These are phyloP conservation scores for Iguana delicatissima DNA, from an alignment of 2,797 vertebrate genomes.

Conservation along the genomic window DNA sequence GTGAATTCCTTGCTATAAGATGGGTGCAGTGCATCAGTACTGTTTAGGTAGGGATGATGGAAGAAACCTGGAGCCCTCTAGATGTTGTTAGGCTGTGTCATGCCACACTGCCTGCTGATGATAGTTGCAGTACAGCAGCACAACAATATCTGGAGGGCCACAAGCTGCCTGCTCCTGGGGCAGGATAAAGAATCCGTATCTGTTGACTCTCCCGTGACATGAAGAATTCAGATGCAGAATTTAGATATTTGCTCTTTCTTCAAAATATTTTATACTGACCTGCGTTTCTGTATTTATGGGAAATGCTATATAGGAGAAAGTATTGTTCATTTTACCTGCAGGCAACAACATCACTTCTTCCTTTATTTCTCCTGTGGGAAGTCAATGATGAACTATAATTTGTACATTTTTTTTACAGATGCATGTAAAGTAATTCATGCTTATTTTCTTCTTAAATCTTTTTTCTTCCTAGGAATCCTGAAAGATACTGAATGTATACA, in stretches of 20 bases:
- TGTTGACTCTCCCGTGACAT: not conserved
- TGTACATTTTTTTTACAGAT: not conserved
- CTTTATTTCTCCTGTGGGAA: not conserved
- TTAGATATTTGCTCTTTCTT: not conserved
- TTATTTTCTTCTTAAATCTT: not conserved
- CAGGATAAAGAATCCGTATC: not conserved
- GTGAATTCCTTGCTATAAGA: not conserved
- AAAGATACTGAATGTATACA: not conserved
- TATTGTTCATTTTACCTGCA: not conserved
- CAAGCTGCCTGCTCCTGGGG: not conserved
- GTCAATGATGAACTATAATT: not conserved
- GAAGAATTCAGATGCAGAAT: not conserved
- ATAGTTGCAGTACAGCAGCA: not conserved
- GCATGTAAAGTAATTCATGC: not conserved
- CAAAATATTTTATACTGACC: not conserved
- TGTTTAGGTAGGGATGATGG: not conserved
- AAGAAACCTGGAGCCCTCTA: not conserved
- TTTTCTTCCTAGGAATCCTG: not conserved
- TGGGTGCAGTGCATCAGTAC: not conserved
- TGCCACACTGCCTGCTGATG: not conserved
- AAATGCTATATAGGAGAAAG: not conserved
- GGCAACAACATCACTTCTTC: not conserved
- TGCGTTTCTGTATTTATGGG: not conserved
- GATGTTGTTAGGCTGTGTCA: not conserved
- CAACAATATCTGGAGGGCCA: not conserved